Evolutionary conservation across 2,888 invertebrate species (phyloP), one percentile per base, ranked within the genome.

Genomic region (Dynastes tityus): DNA sequence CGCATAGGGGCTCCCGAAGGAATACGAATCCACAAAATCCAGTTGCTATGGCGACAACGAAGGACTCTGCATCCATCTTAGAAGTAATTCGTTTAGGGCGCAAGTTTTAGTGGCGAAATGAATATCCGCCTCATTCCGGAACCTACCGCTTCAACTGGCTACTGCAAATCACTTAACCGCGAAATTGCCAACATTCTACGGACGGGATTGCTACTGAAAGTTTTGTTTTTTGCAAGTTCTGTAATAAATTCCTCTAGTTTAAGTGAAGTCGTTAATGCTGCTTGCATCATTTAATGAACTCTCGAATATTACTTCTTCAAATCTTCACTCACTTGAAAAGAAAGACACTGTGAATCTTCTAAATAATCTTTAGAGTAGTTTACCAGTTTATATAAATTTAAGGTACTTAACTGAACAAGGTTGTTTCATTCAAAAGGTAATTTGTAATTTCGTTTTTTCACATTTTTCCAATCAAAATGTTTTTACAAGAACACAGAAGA

Each of bases 11-110:
- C 9, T 77, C 80, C 80, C 81, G 58, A 40, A 81, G 81, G 81
- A 80, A 70, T 78, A 71, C 61, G 73, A 61, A 74, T 74, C 73
- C 73, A 84, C 84, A 84, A 85, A 85, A 86, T 85, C 85, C 85
- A 80, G 86, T 87, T 83, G 81, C 84, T 81, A 86, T 85, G 83
- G 84, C 80, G 80, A 86, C 86, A 22, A 83, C 79, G 79, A 64
- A 77, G 45, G 45, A 61, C 78, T 79, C 79, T 79, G 81, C 80
- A 79, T 77, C 80, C 79, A 82, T 83, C 84, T 83, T 82, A 82
- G 83, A 81, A 81, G 81, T 86, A 86, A 86, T 86, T 86, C 84
- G 83, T 84, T 86, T 86, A 86, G 82, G 83, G 83, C 83, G 73
- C 22, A 74, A 74, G 73, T 74, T 74, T 74, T 63, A 74, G 73